Base-by-base conservation (phyloP, 2,888 invertebrate species). In the Diachrysia chrysitis region DNA sequence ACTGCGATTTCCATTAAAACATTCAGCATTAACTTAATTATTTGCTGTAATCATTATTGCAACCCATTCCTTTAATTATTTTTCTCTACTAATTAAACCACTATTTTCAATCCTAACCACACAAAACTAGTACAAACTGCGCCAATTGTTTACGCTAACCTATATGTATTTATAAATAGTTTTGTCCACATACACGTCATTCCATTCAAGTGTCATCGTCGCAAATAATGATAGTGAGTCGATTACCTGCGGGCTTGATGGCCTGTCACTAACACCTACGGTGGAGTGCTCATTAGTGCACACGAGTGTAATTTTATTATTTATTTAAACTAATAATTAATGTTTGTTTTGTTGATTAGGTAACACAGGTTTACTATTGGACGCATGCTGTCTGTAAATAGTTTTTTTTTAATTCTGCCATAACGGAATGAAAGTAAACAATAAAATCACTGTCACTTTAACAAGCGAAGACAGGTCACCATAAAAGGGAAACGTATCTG, bases 381-480 rank as follows among this genome's bases (percentile, higher is more conserved):
- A n/a, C n/a, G n/a, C n/a, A n/a, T n/a, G n/a, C n/a, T n/a, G n/a
- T n/a, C n/a, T n/a, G n/a, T n/a, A n/a, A n/a, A n/a, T n/a, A n/a
- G n/a, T n/a, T n/a, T n/a, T n/a, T n/a, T n/a, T n/a, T n/a, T n/a
- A 42, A 42, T 7, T 0, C 1, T 42, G n/a, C 42, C 42, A 42
- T 42, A 42, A n/a, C n/a, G 0, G n/a, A 42, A 42, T n/a, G 42
- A n/a, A 42, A 42, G n/a, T 16, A n/a, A 21, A 62, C 78, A 78
- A 58, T 51, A 64, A 67, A 78, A 63, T 62, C 53, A 55, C 29
- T 48, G 9, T 67, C 53, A 58, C 19, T 53, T 14, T 66, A 78
- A 75, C 68, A 64, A 68, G 78, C 68, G 19, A 46, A 35, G 73
- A 68, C 74, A 77, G 62, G n/a, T 60, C 7, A 0, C 78, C 78